Evolutionary conservation across 1,140 invertebrate species (phyloP), one percentile per base, ranked within the genome.

Genomic region (Ooceraea biroi): DNA sequence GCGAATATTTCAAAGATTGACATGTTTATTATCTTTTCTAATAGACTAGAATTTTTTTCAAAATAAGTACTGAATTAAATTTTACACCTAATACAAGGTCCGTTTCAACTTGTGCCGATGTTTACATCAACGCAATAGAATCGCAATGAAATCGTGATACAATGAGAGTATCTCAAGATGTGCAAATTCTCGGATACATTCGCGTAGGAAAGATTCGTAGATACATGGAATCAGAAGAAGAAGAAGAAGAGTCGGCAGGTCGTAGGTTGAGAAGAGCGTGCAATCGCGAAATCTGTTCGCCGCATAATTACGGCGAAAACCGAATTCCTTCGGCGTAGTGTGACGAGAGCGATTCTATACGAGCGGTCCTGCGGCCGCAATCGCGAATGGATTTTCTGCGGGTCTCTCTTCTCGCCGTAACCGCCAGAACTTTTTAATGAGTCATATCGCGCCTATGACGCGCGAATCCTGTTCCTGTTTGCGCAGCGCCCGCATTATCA

Each of bases 401-500:
- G 41, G 17, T n/a, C 36, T 68, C 22, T 27, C 36, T 19, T 22
- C 22, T 1, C 17, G 5, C 4, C 36, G 52, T 60, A 50, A 63
- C 50, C 63, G 48, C 22, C 57, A 61, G 12, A 73, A 63, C 27
- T 66, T 30, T 76, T 52, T 57, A 48, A 58, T 60, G 84, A 87
- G 19, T 86, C 69, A 86, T 58, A 83, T 65, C 60, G 60, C 85
- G 19, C 14, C 12, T 22, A 66, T 88, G 86, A 88, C 87, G 87
- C 36, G 57, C 58, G 44, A 74, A 25, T 87, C 46, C 72, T 61
- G 65, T 85, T 82, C 83, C 68, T 83, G 86, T 72, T 85, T 82
- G 68, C 83, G 14, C 71, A 27, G 68, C 52, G 89, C 86, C 78
- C 73, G 82, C 82, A 87, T 90, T 90, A 90, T 91, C 83, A 80